Conservation (phyloP, 2,888 invertebrate genomes). For the Plagodis dolabraria region DNA sequence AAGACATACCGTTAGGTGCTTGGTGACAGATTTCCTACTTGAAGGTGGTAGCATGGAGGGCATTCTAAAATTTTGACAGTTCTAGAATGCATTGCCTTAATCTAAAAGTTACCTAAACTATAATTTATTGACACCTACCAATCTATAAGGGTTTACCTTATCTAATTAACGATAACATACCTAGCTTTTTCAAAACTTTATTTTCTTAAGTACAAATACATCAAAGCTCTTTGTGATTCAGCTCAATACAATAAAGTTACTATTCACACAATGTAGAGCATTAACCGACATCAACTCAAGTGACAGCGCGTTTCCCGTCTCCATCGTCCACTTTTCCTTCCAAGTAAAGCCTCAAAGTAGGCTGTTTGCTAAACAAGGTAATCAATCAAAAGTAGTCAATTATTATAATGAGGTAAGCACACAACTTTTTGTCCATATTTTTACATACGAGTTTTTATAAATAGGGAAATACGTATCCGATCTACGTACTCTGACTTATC, state of each 20-base stretch:
- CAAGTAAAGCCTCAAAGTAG: slow-evolving; percentile 6
- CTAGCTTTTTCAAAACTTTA: background rate
- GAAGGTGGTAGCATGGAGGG: no score
- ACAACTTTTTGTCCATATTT: background rate
- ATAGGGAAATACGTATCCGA: no score
- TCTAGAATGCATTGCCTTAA: no score
- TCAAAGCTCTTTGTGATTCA: background rate
- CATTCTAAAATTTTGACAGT: no score
- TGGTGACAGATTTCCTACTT: no score
- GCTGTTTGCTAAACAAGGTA: slow-evolving; percentile 6
- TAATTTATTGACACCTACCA: no score
- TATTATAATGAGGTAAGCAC: slow-evolving; percentile 53
- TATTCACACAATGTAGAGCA: slow-evolving; percentile 4
- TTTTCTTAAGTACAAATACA: background rate
- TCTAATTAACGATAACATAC: no score
- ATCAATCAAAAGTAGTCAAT: slow-evolving; percentile 28
- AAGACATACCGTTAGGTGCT: no score
- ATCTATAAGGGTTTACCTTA: no score
- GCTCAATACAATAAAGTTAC: slow-evolving; percentile 2
- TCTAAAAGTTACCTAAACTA: no score
- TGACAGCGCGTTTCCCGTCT: slow-evolving; percentile 3
- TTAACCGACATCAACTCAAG: slow-evolving; percentile 15
- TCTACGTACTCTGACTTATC: no score
- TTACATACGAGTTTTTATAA: no score
- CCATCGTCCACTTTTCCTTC: slow-evolving; percentile 3